Base-by-base conservation (phyloP, 2,888 invertebrate species). In the Pharmacophagus antenor region DNA sequence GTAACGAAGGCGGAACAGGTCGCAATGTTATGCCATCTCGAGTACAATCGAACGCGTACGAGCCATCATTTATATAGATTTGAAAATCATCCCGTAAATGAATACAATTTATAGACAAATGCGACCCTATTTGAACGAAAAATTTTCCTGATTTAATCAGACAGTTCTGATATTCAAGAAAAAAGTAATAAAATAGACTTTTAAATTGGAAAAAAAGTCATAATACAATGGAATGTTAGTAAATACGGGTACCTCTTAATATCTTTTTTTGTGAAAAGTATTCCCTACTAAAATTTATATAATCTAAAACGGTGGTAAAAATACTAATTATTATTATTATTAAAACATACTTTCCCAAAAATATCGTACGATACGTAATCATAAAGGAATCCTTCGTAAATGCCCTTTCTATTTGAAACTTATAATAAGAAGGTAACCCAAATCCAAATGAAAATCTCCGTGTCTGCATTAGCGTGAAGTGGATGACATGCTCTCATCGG, bases 41-140 rank as follows among this genome's bases (percentile, higher is more conserved):
- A 62, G 66, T 65, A 72, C 73, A 74, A 83, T 81, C 73, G 65
- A 69, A 70, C 73, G 65, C 73, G 68, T 74, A 73, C 75, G 77
- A 79, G 76, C 76, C 73, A 80, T 70, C 83, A 87, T 89, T 87
- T 88, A 83, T 90, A 89, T 80, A 85, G 89, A 88, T 89, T 84
- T 78, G 67, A 74, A 86, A 82, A 77, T 79, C 80, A 86, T 89
- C 83, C 80, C 74, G 63, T 74, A 84, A 88, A 89, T 88, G 88
- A 88, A 84, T 80, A 84, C 88, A 88, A 90, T 90, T 88, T 88
- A 79, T 81, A 85, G 84, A 87, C 76, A 81, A 82, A 88, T 88
- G 84, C 73, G 76, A 75, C 80, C 80, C 76, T 76, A 81, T 89
- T 83, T 82, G 78, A 79, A 80, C 79, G 78, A 78, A 74, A 76